Evolutionary conservation across 2,113 vertebrate genomes (phyloP).

Genomic region (Piprites chloris): DNA sequence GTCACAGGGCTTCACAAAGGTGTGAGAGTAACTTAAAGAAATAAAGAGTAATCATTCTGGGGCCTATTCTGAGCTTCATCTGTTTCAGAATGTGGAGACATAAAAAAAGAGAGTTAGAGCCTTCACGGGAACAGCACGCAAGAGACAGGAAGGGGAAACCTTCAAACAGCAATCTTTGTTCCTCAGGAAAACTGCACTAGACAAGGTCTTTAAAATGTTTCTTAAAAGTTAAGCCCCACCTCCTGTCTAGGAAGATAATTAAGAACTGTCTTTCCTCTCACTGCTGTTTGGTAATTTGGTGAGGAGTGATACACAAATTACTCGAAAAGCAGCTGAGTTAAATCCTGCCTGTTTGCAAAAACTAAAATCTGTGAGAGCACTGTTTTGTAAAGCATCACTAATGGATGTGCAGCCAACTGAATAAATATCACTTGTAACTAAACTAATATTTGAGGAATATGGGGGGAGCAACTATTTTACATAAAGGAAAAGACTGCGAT

Average conservation of each 20-base stretch:
- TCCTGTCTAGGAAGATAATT: background rate
- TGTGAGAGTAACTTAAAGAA: background rate
- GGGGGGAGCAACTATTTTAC: background rate
- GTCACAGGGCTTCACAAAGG: background rate
- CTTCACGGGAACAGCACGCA: background rate
- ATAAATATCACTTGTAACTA: background rate
- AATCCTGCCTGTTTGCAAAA: background rate
- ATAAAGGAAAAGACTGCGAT: background rate
- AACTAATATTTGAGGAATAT: background rate
- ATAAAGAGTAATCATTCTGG: background rate
- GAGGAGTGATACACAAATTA: background rate
- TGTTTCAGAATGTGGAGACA: background rate
- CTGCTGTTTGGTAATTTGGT: background rate
- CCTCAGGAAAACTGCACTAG: background rate
- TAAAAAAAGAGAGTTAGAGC: background rate
- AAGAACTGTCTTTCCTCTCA: background rate
- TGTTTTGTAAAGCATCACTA: background rate
- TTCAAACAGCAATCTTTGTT: background rate
- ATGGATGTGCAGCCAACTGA: rapidly evolving
- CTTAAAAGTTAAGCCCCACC: background rate
- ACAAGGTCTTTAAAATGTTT: background rate
- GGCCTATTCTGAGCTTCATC: background rate
- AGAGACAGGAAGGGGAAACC: background rate
- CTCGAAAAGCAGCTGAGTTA: background rate
- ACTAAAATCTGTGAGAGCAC: background rate